A percentile compares a stretch with the other conserved stretches of the same genome.
phyloP scores from a whole-genome alignment of 1,140 invertebrate genomes.

The Andricus grossulariae region DNA sequence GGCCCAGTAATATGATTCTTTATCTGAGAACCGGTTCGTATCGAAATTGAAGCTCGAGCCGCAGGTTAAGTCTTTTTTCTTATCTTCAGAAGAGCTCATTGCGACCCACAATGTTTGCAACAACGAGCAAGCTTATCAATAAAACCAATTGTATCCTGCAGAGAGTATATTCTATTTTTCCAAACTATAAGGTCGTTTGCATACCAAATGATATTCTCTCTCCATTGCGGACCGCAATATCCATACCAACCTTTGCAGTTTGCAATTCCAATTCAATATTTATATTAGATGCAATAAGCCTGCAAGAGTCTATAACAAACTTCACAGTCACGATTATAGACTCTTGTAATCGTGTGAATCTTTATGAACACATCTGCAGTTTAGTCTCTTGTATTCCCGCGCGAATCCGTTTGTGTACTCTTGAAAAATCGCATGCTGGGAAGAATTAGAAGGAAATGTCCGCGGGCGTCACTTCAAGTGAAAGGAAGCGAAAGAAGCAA shows the following conservation, averaged over 20 bases:
- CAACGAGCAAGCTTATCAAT: conserved; percentile 24
- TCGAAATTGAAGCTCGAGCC: background rate
- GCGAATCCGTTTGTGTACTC: background rate
- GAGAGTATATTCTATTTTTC: conserved; percentile 28
- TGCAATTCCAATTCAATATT: conserved; percentile 62
- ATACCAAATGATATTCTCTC: conserved; percentile 38
- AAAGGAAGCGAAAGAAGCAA: background rate
- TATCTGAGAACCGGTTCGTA: background rate
- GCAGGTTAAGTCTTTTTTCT: background rate
- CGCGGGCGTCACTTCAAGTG: background rate
- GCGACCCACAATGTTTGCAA: conserved; percentile 2
- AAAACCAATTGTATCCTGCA: conserved; percentile 20
- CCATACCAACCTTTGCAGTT: conserved; percentile 37
- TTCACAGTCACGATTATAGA: conserved; percentile 51
- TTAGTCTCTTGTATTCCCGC: background rate
- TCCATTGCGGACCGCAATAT: conserved; percentile 13
- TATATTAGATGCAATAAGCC: conserved; percentile 45
- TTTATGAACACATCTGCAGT: conserved; percentile 1
- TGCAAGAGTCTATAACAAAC: conserved; percentile 41
- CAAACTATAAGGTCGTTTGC: conserved; percentile 46
- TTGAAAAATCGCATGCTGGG: background rate
- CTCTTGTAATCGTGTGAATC: conserved; percentile 20
- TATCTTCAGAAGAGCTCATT: background rate
- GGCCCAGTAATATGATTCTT: background rate
- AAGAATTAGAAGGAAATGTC: background rate